Evolutionary conservation across 1,140 invertebrate genomes (phyloP).

Genomic region (Pinna nobilis): DNA sequence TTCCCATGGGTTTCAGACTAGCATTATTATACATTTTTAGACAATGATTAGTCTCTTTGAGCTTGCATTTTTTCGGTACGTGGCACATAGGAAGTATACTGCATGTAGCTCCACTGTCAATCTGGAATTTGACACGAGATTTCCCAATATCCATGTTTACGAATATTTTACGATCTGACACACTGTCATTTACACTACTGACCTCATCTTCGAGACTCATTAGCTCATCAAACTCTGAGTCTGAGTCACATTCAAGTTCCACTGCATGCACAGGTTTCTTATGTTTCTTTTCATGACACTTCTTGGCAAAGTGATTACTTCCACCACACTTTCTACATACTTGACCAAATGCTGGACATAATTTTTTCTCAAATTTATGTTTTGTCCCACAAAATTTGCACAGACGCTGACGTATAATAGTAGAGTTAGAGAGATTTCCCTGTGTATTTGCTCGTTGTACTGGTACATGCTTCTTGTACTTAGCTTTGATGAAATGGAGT

Average conservation of each 20-base stretch:
- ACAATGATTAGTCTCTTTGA: background rate
- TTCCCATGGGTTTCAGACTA: background rate
- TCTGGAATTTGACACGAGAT: background rate
- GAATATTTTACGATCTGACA: background rate
- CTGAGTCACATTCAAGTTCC: background rate
- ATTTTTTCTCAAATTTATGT: background rate
- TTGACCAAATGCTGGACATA: too few species aligned
- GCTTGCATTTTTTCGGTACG: background rate
- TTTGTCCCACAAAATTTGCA: background rate
- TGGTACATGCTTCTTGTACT: background rate
- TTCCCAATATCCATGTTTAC: background rate
- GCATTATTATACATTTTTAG: conserved; percentile 8
- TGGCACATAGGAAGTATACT: background rate
- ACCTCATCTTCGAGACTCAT: background rate
- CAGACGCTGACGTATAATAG: background rate
- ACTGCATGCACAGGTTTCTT: too few species aligned
- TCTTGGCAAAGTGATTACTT: too few species aligned
- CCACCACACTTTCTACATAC: background rate
- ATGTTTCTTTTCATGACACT: too few species aligned
- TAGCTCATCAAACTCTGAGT: background rate
- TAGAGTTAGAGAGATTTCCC: background rate
- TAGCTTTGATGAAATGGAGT: background rate
- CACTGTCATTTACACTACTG: too few species aligned
- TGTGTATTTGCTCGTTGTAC: background rate
- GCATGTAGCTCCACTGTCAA: background rate